phyloP scores from a whole-genome alignment of 1,140 invertebrate genomes.

The Dendrolimus punctatus region DNA sequence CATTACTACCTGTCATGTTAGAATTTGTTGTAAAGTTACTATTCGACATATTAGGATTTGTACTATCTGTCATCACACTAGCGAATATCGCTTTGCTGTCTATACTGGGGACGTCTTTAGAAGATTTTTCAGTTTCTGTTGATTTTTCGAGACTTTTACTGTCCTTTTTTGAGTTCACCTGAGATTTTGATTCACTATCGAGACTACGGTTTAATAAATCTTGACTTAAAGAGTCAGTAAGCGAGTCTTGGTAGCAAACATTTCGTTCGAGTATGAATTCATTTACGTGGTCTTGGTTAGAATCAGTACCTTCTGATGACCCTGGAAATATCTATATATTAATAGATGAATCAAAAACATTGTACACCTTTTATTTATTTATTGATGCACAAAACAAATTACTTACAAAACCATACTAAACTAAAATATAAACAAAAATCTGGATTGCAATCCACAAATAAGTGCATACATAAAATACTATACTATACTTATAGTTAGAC shows the following conservation, averaged over 20 bases:
- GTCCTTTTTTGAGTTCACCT: conserved; percentile 42
- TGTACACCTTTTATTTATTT: too few relatives aligned
- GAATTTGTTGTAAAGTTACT: conserved; percentile 67
- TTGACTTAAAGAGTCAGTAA: conserved; percentile 62
- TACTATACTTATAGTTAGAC: too few relatives aligned
- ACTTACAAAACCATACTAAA: conserved; percentile 3
- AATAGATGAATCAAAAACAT: too few relatives aligned
- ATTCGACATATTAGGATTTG: conserved; percentile 57
- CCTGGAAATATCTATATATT: conserved; percentile 29
- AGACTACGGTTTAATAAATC: conserved; percentile 54
- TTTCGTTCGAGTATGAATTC: conserved; percentile 68
- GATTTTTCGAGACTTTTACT: conserved; percentile 44
- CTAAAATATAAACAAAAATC: neutral
- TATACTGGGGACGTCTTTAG: conserved; percentile 55
- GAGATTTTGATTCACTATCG: conserved; percentile 43
- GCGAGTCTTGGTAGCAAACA: conserved; percentile 67
- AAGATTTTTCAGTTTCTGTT: conserved; percentile 55
- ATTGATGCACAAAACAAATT: conserved; percentile 4
- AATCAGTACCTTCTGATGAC: conserved; percentile 53
- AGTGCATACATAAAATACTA: too few relatives aligned
- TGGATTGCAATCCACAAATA: too few relatives aligned
- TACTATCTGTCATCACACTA: conserved; percentile 55
- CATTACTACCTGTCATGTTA: conserved; percentile 62
- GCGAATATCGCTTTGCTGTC: conserved; percentile 55
- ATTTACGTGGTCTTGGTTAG: conserved; percentile 58